Base-by-base conservation (phyloP, 2,113 vertebrate genomes). In the Choloepus hoffmanni region DNA sequence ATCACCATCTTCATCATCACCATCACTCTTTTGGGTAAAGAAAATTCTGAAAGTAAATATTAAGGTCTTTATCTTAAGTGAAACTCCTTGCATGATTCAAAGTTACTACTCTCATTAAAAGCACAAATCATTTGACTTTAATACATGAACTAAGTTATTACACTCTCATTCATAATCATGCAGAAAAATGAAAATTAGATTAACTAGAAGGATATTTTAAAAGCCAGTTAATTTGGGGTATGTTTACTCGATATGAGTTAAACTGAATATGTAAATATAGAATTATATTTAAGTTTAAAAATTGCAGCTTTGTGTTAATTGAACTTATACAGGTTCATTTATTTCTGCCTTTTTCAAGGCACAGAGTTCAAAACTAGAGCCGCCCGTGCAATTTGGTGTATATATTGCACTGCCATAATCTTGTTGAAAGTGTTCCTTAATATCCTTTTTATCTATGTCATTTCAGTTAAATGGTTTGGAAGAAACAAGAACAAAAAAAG, bases 381-480 rank as follows among this genome's bases (percentile, higher is more conserved):
- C 50, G n/a, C 50, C 4, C 0, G 0, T 74, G 74, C 85, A 87
- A n/a, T 58, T 48, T 92, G 28, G 18, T 23, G 1, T 48, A 3
- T 67, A 84, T 24, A 68, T 36, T 36, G n/a, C 43, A 68, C 16
- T 26, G 16, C 24, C 7, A 43, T n/a, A 28, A 78, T 70, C 74
- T 50, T 63, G 9, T 16, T 36, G 16, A 93, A 73, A 86, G 48
- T 94, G n/a, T 73, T 77, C 82, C 58, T 72, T 90, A 78, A 74
- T 77, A 53, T 83, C 5, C 33, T 83, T 92, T 83, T 77, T 77
- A 90, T 81, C 70, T 96, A 16, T 82, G 62, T 85, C 72, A 96
- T 86, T 89, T 90, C 65, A 89, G 74, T 92, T 84, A 85, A 93
- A 77, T 26, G 28, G 65, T 90, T 87, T 95, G 85, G 84, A 93